Evolutionary conservation across 1,140 invertebrate genomes (phyloP), one percentile per base, ranked within the genome.

Genomic region (Venustaconcha ellipsiformis): DNA sequence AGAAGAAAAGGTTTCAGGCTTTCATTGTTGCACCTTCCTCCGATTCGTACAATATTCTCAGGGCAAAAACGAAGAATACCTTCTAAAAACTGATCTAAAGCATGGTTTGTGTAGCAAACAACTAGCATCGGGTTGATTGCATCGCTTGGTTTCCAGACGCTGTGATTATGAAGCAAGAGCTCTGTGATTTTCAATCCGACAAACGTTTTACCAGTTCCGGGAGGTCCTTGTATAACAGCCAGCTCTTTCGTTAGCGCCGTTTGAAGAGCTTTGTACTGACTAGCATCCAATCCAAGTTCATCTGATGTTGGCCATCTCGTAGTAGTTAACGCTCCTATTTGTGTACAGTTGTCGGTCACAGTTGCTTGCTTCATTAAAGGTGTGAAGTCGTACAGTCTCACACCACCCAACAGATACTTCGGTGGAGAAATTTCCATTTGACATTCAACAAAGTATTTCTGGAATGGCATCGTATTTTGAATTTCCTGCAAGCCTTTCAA

Each of bases 31-130:
- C 93, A 93, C 87, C 94, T 92, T 15, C 92, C 92, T 1, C 96
- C 95, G 78, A 96, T 92, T 37, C 95, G 91, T 14, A 95, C 90
- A 70, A 96, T 75, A 62, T 96, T 90, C 37, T 80, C 78, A 1
- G 69, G 75, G 58, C 76, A 74, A 70, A 86, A 82, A 20, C 78
- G 20, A 1, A 80, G 57, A 14, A 89, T 82, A 30, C 93, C 94
- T 86, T 95, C 93, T n/a, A 97, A 87, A 90, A 97, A 96, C 85
- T 97, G 95, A 90, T 97, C 96, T 8, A 97, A 85, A 1, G 96
- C 95, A 89, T 96, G 95, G 86, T 97, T 97, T 1, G 95, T 96
- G 80, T 94, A 96, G 84, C 95, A 95, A 26, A 96, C 92, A 14
- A 97, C 91, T 2, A 96, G 87, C 70, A 96, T 93, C 8, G 94